phyloP scores from a whole-genome alignment of 2,888 invertebrate genomes.

The Loripinus fragilis region DNA sequence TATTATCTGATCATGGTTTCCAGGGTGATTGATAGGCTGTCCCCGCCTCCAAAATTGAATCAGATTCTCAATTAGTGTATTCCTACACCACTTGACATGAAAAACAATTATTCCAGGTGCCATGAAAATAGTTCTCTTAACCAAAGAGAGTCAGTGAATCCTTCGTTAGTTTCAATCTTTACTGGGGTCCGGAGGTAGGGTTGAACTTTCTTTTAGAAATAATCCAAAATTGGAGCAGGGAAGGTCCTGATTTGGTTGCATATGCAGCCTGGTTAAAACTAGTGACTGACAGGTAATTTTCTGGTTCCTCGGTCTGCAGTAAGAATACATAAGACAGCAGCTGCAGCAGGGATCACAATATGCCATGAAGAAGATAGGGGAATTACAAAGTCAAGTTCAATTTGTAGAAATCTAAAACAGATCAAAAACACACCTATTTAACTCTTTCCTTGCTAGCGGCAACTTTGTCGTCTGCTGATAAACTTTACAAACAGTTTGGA shows the following conservation, averaged over 20 bases:
- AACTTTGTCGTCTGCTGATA: no score
- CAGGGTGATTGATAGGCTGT: not conserved
- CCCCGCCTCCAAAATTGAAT: constrained; percentile 3
- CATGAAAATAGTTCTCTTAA: no score
- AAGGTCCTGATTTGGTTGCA: no score
- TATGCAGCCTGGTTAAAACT: no score
- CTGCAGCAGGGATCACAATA: not conserved
- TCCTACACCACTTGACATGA: constrained; percentile 6
- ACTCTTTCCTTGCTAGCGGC: no score
- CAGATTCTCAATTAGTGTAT: constrained; percentile 1
- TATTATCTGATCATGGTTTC: not conserved
- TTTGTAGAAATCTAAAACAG: constrained; percentile 18
- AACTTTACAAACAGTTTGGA: no score
- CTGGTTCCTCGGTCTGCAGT: not conserved
- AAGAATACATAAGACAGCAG: not conserved
- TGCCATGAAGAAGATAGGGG: not conserved
- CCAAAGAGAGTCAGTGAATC: no score
- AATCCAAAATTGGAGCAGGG: no score
- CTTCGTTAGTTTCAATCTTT: no score
- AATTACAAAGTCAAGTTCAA: constrained; percentile 18
- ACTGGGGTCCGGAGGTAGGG: no score
- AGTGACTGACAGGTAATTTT: no score
- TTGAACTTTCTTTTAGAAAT: no score
- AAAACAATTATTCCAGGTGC: not conserved
- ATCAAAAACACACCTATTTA: constrained; percentile 16